Base-by-base conservation (phyloP, 1,140 invertebrate species). In the Rhopalosiphum padi region DNA sequence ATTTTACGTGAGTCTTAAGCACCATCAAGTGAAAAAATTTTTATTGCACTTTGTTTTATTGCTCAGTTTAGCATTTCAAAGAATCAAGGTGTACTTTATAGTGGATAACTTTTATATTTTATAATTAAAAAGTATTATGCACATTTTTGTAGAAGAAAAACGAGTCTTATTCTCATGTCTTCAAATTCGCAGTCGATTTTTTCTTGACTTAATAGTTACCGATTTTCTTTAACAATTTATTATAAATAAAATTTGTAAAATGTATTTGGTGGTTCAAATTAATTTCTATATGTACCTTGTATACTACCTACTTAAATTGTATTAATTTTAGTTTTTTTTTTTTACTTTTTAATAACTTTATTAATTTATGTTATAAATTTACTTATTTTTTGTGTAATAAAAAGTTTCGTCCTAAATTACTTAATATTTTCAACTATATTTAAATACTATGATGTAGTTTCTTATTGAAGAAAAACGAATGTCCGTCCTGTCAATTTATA, bases 1-100 rank as follows among this genome's bases (percentile, higher is more conserved):
- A 68, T 68, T 90, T 68, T 68, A 90, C 55, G 41, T 18, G 89
- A 90, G 89, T 90, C 18, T 90, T 90, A 90, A 90, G 89, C 37
- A 90, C 25, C 37, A 68, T 68, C 25, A 43, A 90, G 23, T n/a
- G 55, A 88, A 43, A 90, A 90, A 90, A 90, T 41, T 37, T 90
- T 60, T 68, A 90, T 90, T 90, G 53, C 53, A 68, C 41, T 43
- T 60, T 30, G 88, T 90, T 90, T 90, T 90, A 90, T 90, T 90
- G 53, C 88, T 60, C 23, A 60, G 53, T 60, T 55, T 90, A 90
- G 88, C 88, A 90, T 90, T 90, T 60, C 53, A 90, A 90, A 90
- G 25, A 41, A 41, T 55, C 53, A 60, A 60, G 53, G 23, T 90
- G 35, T 89, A 41, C 11, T 30, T 90, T 60, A 90, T 37, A 90